Evolutionary conservation across 2,797 vertebrate species (phyloP).

Genomic region (Varecia variegata): DNA sequence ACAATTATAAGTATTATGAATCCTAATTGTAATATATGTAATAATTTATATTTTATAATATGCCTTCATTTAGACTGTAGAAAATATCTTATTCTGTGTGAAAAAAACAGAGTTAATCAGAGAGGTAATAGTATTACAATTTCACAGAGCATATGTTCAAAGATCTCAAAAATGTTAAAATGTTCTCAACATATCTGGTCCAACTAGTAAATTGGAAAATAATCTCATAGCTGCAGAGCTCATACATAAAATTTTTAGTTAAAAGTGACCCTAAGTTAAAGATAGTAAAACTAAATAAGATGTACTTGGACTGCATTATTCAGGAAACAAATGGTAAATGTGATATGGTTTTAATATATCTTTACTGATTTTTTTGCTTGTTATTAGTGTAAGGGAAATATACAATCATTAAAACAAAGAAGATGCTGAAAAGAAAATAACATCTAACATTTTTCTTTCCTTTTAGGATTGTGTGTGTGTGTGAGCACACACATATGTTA

Average conservation of each 20-base stretch:
- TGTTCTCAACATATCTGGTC: not conserved
- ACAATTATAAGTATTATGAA: constrained; percentile 3
- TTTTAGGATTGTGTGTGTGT: not conserved
- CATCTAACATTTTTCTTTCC: not conserved
- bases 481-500: not conserved
- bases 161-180: constrained; percentile 7
- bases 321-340: not conserved
- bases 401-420: not conserved
- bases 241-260: not conserved
- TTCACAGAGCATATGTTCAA: constrained; percentile 14
- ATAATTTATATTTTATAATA: constrained; percentile 27
- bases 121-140: not conserved
- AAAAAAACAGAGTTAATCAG: constrained; percentile 14
- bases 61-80: not conserved
- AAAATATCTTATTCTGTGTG: not conserved
- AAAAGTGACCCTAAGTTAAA: not conserved
- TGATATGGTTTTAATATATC: not conserved
- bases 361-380: not conserved
- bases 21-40: constrained; percentile 21
- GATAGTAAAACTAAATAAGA: not conserved
- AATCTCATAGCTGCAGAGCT: not conserved
- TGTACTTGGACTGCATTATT: not conserved
- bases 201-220: not conserved
- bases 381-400: not conserved
- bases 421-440: not conserved